Base-by-base conservation (phyloP, 2,113 vertebrate genomes). In the Nesogale talazaci region DNA sequence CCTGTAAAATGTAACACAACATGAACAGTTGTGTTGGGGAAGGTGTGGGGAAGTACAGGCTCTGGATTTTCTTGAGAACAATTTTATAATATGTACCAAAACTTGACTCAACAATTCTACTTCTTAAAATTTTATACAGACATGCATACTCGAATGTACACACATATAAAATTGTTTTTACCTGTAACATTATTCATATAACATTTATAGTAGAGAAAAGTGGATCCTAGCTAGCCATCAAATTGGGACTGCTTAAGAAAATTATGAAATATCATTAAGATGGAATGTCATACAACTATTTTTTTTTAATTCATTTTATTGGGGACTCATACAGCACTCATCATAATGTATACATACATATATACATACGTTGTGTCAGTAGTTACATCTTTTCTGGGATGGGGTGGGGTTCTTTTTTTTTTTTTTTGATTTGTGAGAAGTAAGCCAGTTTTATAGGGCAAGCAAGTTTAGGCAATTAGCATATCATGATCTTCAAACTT, bases 141-240 rank as follows among this genome's bases (percentile, higher is more conserved):
- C 12, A 83, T 16, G 70, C 29, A 29, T 2, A 46, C 1, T 22
- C 23, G 22, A 19, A 0, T 17, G 72, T 23, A 87, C 27, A 23
- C 1, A 46, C 1, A 34, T 81, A n/a, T 34, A 91, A 92, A 82
- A 38, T 80, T 31, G 29, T 31, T 36, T 59, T 61, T 89, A 83
- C 25, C 89, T 27, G 22, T 83, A 67, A 57, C 7, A 38, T 88
- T 63, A 63, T 42, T 95, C 23, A 85, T 65, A 34, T 2, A 69
- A 27, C 31, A 78, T 78, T 87, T 89, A 72, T 36, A 90, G 79
- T 22, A 46, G 19, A 3, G 19, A 74, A 83, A 10, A 61, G 27
- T 89, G 12, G 88, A 89, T 70, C 19, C n/a, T 75, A 88, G 80
- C 31, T 79, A 87, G 69, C 88, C 85, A 83, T 79, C 74, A 96